Percentiles rank a stretch among this genome's conserved stretches.
Conservation (phyloP, 2,113 vertebrate genomes). For the Pavo muticus region DNA sequence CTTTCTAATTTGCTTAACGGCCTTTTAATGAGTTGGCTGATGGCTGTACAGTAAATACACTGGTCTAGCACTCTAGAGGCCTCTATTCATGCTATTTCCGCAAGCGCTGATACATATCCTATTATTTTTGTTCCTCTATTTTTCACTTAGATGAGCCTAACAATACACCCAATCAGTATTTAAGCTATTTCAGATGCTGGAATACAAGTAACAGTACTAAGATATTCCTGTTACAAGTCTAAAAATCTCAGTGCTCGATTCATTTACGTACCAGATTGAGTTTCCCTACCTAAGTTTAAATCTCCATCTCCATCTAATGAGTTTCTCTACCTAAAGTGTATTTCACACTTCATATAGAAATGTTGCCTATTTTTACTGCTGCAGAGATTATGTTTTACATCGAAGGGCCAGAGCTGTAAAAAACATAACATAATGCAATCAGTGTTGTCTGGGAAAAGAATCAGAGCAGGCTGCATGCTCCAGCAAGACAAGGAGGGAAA, state of each 20-base stretch:
- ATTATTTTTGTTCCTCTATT: background rate
- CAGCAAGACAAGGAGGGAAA: background rate
- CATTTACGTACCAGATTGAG: background rate
- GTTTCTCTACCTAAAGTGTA: background rate
- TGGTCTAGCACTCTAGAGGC: background rate
- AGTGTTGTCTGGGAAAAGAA: background rate
- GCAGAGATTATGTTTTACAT: background rate
- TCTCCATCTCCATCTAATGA: background rate
- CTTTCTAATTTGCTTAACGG: slow-evolving; percentile 64
- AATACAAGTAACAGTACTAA: background rate
- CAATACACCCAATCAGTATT: background rate
- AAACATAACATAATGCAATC: background rate
- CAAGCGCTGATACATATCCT: background rate
- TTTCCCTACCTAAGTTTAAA: background rate
- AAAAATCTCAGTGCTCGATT: background rate
- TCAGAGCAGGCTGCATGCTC: background rate
- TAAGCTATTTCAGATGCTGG: background rate
- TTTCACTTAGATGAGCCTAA: background rate
- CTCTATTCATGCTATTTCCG: background rate
- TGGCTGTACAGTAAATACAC: slow-evolving; percentile 49
- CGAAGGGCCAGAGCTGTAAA: background rate
- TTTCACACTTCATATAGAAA: background rate
- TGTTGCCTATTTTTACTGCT: background rate
- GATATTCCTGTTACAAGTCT: background rate
- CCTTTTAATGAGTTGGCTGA: slow-evolving; percentile 59